phyloP scores from a whole-genome alignment of 1,140 invertebrate species.

The Oppia nitens region DNA sequence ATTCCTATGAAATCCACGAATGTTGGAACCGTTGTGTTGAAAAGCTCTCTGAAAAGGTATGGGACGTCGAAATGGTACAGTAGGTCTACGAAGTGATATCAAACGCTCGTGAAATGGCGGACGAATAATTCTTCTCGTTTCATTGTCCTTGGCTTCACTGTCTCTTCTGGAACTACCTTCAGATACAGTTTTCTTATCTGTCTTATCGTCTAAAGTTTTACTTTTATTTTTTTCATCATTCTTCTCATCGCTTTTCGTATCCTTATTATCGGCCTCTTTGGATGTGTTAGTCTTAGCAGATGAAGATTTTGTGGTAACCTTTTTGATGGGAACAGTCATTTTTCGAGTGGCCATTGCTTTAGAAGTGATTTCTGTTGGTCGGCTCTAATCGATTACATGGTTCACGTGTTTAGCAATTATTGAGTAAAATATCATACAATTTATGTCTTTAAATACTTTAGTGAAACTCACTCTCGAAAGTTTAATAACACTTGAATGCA shows the following conservation, averaged over 20 bases:
- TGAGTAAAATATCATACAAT: too few relatives aligned
- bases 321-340: background rate
- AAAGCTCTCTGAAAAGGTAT: slow-evolving; percentile 3
- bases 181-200: slow-evolving; percentile 2
- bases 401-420: background rate
- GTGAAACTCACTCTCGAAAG: slow-evolving; percentile 57
- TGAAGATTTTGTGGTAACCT: slow-evolving; percentile 3
- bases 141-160: slow-evolving; percentile 2
- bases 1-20: background rate
- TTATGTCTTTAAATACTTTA: too few relatives aligned
- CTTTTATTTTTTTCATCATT: slow-evolving; percentile 8
- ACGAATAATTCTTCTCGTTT: background rate
- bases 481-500: slow-evolving; percentile 80
- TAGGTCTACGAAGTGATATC: background rate
- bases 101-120: background rate
- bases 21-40: background rate
- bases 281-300: slow-evolving; percentile 2
- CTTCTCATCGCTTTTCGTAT: slow-evolving; percentile 1
- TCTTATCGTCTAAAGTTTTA: slow-evolving; percentile 13
- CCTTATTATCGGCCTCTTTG: background rate
- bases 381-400: background rate
- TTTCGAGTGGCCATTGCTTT: background rate
- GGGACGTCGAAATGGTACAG: background rate
- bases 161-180: slow-evolving; percentile 5
- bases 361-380: background rate